Evolutionary conservation across 2,113 vertebrate species (phyloP), one percentile per base, ranked within the genome.

Genomic region (Stigmatopora argus): DNA sequence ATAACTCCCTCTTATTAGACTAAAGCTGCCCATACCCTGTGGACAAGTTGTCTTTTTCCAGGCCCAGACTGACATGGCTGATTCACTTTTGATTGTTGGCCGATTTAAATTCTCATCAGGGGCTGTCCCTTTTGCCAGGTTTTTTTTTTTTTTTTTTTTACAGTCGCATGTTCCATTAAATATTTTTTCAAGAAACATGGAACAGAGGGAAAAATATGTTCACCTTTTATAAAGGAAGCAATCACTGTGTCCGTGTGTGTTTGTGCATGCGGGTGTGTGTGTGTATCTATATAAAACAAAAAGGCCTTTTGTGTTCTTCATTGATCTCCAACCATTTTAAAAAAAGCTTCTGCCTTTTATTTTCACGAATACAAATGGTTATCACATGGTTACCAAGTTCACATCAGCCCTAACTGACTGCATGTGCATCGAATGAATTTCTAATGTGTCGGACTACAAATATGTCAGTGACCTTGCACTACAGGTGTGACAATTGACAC

Each of bases 1-100:
- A 65, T 58, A 7, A 69, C 65, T 64, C 18, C 18, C 23, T 55
- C 63, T 18, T 17, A 60, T 60, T 62, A 48, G 18, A 61, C 56
- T 34, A 15, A 64, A 57, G 1, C 7, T 53, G 58, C 65, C 51
- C 66, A 66, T 1, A 11, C n/a, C 0, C 7, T 5, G n/a, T 17
- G 55, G 1, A 34, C 31, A 34, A 34, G 15, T 31, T n/a, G 35
- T n/a, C 57, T 7, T 3, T 44, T 41, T 60, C 38, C 12, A 45
- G 59, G 38, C 38, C 7, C 5, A 61, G 19, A 44, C 38, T 14
- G n/a, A 45, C n/a, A 45, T 41, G 53, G 23, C 1, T 55, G 23
- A 15, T 18, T 51, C 23, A 15, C 53, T 31, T 55, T 55, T 15
- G 12, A 56, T 26, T 31, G 5, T 56, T 12, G 35, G 57, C 17